These are phyloP conservation scores for Allolobophora icterica DNA, from an alignment of 2,888 invertebrate species.

Conservation along the genomic window DNA sequence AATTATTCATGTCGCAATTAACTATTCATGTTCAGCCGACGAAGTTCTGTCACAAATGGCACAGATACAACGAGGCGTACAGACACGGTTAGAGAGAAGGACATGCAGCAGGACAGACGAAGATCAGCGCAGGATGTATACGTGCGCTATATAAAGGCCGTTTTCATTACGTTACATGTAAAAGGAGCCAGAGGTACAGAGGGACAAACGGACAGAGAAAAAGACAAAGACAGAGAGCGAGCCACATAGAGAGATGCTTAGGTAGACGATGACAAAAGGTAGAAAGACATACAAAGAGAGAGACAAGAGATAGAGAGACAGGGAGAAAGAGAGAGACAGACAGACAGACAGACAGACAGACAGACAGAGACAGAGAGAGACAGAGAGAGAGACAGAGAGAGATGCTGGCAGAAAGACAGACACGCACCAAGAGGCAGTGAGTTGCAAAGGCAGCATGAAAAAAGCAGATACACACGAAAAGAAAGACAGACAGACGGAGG, in stretches of 20 bases:
- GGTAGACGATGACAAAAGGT: background rate
- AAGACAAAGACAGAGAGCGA: background rate
- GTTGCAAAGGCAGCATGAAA: background rate
- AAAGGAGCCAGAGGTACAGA: background rate
- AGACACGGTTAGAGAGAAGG: background rate
- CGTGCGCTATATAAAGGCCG: background rate
- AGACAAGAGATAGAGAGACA: background rate
- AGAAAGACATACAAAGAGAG: background rate
- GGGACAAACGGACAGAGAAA: background rate
- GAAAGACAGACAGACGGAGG: background rate
- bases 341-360: background rate
- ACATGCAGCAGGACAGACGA: background rate
- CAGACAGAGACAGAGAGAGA: background rate
- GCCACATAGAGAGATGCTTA: background rate
- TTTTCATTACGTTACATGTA: background rate
- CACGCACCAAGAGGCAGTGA: background rate
- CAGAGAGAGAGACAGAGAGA: background rate
- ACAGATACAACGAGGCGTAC: background rate
- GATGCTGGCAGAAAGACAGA: background rate
- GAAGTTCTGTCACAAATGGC: background rate
- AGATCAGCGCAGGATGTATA: background rate
- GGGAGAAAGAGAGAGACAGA: background rate
- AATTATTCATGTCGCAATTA: background rate
- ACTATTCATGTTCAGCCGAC: slow-evolving; percentile 17
- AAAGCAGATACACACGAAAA: background rate